Base-by-base conservation (phyloP, 1,140 invertebrate genomes). In the Hylyphantes graminicola region DNA sequence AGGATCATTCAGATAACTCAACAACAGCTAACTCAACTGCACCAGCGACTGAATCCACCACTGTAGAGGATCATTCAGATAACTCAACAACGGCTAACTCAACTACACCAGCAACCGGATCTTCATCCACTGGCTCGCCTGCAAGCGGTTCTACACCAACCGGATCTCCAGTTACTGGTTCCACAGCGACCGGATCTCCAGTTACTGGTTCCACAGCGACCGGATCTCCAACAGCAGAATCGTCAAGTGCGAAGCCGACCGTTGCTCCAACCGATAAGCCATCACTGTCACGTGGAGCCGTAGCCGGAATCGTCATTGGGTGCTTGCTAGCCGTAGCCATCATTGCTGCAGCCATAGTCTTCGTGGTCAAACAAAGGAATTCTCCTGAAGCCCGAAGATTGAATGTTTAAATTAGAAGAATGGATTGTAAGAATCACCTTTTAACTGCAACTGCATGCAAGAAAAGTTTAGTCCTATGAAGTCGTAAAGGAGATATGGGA, bases 231-330 rank as follows among this genome's bases (percentile, higher is more conserved):
- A 48, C 61, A 17, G 5, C 64, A 15, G 64, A 12, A n/a, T 17
- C n/a, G 7, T 12, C 64, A 17, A 64, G 51, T 65, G 75, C 64
- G 53, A 50, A n/a, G 21, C 7, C 68, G 9, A 51, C 77, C 55
- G 53, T n/a, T 11, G 15, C 0, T 48, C 70, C 79, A 54, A 67
- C 70, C 17, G 61, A 82, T 3, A 74, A 51, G 12, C 61, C 68
- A 0, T 17, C 48, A 19, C 48, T 82, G 13, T 12, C 48, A 8
- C 21, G 15, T 19, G 80, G 80, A 55, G 80, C 80, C 8, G 80
- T 82, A 1, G 80, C 80, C 50, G 80, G 80, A 15, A 82, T 82
- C 4, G 80, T 82, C n/a, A 72, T 82, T 48, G 80, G 80, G n/a
- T 55, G 50, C 50, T 53, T 82, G 57, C 17, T 82, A 13, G n/a